Evolutionary conservation across 1,140 invertebrate species (phyloP).

Genomic region (Drosophila insularis): DNA sequence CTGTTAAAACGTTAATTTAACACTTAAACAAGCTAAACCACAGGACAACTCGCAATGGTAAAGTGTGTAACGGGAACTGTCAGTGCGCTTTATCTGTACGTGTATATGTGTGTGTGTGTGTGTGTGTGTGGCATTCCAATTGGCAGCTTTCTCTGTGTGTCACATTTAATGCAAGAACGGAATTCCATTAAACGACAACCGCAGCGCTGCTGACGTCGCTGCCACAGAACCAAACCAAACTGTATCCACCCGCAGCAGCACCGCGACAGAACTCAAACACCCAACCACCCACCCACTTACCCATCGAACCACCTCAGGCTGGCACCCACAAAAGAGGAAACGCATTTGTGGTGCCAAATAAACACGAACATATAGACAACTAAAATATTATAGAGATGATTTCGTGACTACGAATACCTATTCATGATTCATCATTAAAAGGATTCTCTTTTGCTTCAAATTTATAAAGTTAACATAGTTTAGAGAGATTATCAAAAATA

Average conservation of each 20-base stretch:
- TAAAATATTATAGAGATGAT: slow-evolving; percentile 15
- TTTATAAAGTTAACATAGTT: too few species aligned
- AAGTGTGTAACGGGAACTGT: slow-evolving; percentile 59
- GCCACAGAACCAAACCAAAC: slow-evolving; percentile 64
- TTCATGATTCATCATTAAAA: too few species aligned
- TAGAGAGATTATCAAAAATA: too few species aligned
- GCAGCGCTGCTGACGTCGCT: slow-evolving; percentile 56
- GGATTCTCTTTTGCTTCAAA: too few species aligned
- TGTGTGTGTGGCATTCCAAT: slow-evolving; percentile 62
- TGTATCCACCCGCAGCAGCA: slow-evolving; percentile 27
- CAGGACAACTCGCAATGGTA: slow-evolving; percentile 59
- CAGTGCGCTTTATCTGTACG: slow-evolving; percentile 12
- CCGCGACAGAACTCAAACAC: slow-evolving; percentile 17
- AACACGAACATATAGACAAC: slow-evolving; percentile 52
- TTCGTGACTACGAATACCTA: slow-evolving; percentile 11
- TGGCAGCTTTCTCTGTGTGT: slow-evolving; percentile 76
- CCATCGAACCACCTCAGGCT: slow-evolving; percentile 22
- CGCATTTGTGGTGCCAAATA: slow-evolving; percentile 78
- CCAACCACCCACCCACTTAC: slow-evolving; percentile 22
- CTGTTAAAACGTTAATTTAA: slow-evolving; percentile 80
- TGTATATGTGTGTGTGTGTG: slow-evolving; percentile 1
- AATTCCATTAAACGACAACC: slow-evolving; percentile 81
- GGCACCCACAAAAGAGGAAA: slow-evolving; percentile 53
- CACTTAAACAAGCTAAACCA: slow-evolving; percentile 79
- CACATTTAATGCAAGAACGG: slow-evolving; percentile 78